Evolutionary conservation across 2,888 invertebrate genomes (phyloP), one percentile per base, ranked within the genome.

Genomic region (Athalia circularis): DNA sequence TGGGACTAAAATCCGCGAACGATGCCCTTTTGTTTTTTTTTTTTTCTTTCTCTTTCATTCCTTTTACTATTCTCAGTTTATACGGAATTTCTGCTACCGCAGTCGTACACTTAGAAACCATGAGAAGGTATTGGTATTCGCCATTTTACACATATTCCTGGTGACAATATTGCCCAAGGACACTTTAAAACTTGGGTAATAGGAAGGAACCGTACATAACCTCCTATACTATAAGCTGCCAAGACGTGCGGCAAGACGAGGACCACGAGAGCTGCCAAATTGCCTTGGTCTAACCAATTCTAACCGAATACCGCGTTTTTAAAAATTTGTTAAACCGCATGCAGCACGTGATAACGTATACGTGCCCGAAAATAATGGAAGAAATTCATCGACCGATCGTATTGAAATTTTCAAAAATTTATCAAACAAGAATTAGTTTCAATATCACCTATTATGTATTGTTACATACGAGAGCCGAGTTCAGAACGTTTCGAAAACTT

Each of bases 101-200:
- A 29, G 29, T 29, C 29, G 29, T 29, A 29, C 29, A 29, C 29
- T 0, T 29, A 29, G 29, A 2, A 1, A 29, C 29, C 2, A 29
- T 29, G 29, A 29, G 29, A 29, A 29, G 29, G 29, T 29, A 29
- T 29, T 29, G 29, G 29, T 29, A 29, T 47, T 45, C 7, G 59
- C 57, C 59, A 72, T 72, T 59, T 72, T 72, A 59, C 82, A 80
- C 83, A 77, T 29, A 29, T 29, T 82, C 80, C 80, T 65, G 81
- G 75, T 80, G 83, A 84, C 83, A 85, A 86, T 84, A 86, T 85
- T 84, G 85, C 83, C 82, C 80, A 80, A 83, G 82, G 84, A 82
- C 81, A 83, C 82, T 85, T 85, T 82, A 83, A 86, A 85, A 86
- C 83, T 86, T 86, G 68, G 82, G 81, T 85, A 85, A 86, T 85